These are phyloP conservation scores for Camponotus floridanus DNA, from an alignment of 1,140 invertebrate genomes.

Conservation along the genomic window DNA sequence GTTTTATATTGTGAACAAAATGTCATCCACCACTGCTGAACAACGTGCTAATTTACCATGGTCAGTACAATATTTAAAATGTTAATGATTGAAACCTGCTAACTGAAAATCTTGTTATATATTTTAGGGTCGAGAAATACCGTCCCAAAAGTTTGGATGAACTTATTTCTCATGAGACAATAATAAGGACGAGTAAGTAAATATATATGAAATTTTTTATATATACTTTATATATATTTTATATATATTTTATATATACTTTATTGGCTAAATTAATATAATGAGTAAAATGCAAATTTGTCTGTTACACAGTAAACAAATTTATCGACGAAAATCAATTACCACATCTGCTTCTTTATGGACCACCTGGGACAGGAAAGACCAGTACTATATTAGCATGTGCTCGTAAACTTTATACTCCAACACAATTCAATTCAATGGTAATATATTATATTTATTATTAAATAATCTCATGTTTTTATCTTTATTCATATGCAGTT, in stretches of 20 bases:
- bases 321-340: slow-evolving; percentile 97
- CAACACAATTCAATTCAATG: slow-evolving; percentile 95
- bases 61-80: slow-evolving; percentile 77
- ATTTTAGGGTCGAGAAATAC: slow-evolving; percentile 98
- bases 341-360: slow-evolving; percentile 99
- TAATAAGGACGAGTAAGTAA: slow-evolving; percentile 96
- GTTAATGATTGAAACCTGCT: not conserved
- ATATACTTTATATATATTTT: no score
- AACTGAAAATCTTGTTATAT: slow-evolving; percentile 71
- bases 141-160: slow-evolving; percentile 96
- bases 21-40: slow-evolving; percentile 69
- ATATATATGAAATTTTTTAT: slow-evolving; percentile 21
- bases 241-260: not conserved
- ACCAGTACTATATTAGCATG: slow-evolving; percentile 99
- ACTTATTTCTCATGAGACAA: slow-evolving; percentile 98
- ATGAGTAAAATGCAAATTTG: slow-evolving; percentile 22
- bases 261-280: not conserved
- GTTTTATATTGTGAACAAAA: slow-evolving; percentile 36
- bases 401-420: slow-evolving; percentile 96
- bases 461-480: slow-evolving; percentile 13
- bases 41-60: slow-evolving; percentile 86
- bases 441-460: slow-evolving; percentile 86
- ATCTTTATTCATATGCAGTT: not conserved
- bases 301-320: slow-evolving; percentile 94
- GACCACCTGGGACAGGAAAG: slow-evolving; percentile 99